A percentile compares a stretch with the other conserved stretches of the same genome.
Evolutionary conservation across 2,888 invertebrate genomes (phyloP).

Genomic region (Tetragnatha montana): DNA sequence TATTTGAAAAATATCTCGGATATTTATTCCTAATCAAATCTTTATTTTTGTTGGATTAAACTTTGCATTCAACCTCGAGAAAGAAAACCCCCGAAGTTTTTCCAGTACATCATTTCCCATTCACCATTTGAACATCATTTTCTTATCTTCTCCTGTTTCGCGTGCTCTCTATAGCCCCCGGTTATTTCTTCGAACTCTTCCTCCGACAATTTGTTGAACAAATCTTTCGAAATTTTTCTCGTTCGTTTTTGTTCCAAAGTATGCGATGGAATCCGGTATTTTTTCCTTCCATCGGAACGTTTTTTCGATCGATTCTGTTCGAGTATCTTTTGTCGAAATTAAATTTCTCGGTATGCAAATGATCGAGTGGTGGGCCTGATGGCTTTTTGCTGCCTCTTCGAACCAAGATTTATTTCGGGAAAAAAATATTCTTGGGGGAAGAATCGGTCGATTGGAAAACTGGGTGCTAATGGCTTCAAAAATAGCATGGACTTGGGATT

Average conservation of each 20-base stretch:
- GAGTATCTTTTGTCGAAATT: conserved; percentile 1
- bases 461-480: too few relatives aligned
- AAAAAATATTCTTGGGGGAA: neutral
- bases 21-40: too few relatives aligned
- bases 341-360: neutral
- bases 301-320: neutral
- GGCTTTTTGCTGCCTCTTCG: neutral
- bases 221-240: neutral
- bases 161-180: neutral
- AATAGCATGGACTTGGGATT: too few relatives aligned
- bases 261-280: neutral
- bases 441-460: too few relatives aligned
- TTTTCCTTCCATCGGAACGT: neutral
- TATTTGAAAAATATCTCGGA: too few relatives aligned
- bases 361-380: neutral
- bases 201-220: neutral
- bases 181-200: neutral
- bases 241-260: neutral
- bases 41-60: too few relatives aligned
- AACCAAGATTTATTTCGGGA: neutral
- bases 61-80: too few relatives aligned
- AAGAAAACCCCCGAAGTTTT: neutral
- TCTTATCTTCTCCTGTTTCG: neutral
- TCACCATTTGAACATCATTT: neutral
- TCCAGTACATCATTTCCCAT: neutral